These are phyloP conservation scores for Chrysomela aeneicollis DNA, from an alignment of 2,888 invertebrate species.

Conservation along the genomic window DNA sequence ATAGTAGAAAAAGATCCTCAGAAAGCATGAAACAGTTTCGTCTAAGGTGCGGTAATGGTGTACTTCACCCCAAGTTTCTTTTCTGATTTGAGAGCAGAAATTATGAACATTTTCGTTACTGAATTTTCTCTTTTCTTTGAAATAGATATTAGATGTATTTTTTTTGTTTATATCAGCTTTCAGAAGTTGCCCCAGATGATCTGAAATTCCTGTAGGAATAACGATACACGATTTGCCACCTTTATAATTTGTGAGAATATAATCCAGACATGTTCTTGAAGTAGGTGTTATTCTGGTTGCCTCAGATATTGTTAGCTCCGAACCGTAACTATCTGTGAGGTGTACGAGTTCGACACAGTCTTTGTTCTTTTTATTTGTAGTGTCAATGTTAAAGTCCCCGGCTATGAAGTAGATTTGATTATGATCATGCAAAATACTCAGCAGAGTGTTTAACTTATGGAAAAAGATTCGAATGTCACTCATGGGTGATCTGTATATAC, in stretches of 20 bases:
- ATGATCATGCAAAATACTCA: not conserved
- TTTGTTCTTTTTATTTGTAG: not conserved
- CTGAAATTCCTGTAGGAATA: constrained; percentile 11
- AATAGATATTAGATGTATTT: not conserved
- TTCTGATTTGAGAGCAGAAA: constrained; percentile 1
- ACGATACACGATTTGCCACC: not conserved
- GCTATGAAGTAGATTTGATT: constrained; percentile 1
- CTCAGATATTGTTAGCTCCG: not conserved
- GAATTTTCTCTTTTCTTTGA: constrained; percentile 1
- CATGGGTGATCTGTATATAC: not conserved
- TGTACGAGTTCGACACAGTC: not conserved
- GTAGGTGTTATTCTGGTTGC: not conserved
- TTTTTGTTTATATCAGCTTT: not conserved
- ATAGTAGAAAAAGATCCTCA: constrained; percentile 9
- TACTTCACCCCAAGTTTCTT: constrained; percentile 4
- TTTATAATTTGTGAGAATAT: constrained; percentile 13
- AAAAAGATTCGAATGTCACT: not conserved
- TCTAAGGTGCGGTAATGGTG: not conserved
- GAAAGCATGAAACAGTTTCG: constrained; percentile 5
- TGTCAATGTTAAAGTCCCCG: constrained; percentile 2
- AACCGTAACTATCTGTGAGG: constrained; percentile 1
- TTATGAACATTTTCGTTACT: constrained; percentile 7
- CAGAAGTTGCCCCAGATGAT: constrained; percentile 11
- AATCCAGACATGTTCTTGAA: not conserved
- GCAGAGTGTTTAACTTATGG: not conserved